These are phyloP conservation scores for Chrosomus eos DNA, from an alignment of 2,797 vertebrate genomes.

Conservation along the genomic window DNA sequence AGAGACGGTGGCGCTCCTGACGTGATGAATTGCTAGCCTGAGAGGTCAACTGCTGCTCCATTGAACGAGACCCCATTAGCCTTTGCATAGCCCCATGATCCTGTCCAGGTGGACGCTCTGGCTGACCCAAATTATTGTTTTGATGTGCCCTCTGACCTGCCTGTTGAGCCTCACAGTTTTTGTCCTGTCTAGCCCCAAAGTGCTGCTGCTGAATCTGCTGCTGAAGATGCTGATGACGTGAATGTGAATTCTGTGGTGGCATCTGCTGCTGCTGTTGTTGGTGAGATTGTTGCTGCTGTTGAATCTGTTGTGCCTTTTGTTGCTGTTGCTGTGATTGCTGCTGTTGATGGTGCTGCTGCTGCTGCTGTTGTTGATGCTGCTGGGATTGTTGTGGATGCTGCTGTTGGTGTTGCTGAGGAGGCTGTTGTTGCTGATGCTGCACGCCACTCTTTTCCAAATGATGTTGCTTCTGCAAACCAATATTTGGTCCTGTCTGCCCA, in stretches of 20 bases:
- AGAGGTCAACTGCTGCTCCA: slow-evolving; percentile 94
- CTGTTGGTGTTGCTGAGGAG: slow-evolving; percentile 75
- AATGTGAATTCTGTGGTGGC: slow-evolving; percentile 82
- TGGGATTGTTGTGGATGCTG: slow-evolving; percentile 81
- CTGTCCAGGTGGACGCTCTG: slow-evolving; percentile 85
- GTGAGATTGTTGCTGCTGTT: slow-evolving; percentile 84
- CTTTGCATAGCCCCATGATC: slow-evolving; percentile 93
- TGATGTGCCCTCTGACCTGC: slow-evolving; percentile 84
- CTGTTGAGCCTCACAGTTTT: slow-evolving; percentile 89
- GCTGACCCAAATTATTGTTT: slow-evolving; percentile 82
- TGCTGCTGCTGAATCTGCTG: slow-evolving; percentile 90
- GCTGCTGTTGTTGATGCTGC: slow-evolving; percentile 74
- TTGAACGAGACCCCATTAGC: slow-evolving; percentile 88
- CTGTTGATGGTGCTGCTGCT: slow-evolving; percentile 69
- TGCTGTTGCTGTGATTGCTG: slow-evolving; percentile 81
- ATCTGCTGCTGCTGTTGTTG: slow-evolving; percentile 76
- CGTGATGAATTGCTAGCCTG: slow-evolving; percentile 88
- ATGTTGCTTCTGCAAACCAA: slow-evolving; percentile 91
- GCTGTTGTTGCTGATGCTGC: slow-evolving; percentile 78
- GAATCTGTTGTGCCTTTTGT: slow-evolving; percentile 77
- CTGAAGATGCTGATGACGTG: slow-evolving; percentile 92
- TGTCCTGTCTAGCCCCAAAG: slow-evolving; percentile 88
- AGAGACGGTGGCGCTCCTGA: slow-evolving; percentile 94
- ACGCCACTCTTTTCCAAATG: slow-evolving; percentile 84
- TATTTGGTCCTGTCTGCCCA: slow-evolving; percentile 81